Evolutionary conservation across 2,113 vertebrate species (phyloP).

Genomic region (Zosterops lateralis): DNA sequence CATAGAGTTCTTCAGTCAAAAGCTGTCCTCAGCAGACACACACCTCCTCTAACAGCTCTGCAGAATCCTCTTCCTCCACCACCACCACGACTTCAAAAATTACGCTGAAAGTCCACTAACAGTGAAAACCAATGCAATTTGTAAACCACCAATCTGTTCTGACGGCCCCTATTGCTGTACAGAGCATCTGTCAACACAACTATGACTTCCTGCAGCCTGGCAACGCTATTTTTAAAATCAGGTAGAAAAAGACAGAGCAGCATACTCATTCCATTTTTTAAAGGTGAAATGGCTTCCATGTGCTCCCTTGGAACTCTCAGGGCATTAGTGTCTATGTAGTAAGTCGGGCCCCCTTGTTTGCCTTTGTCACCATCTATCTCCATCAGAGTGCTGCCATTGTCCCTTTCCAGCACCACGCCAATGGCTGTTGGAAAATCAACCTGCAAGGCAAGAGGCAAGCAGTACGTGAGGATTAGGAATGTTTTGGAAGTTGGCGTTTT

Average conservation of each 20-base stretch:
- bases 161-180: not conserved
- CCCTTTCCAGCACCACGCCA: conserved; percentile 90
- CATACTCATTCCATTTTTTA: conserved; percentile 99
- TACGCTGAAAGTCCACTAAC: not conserved
- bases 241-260: not conserved
- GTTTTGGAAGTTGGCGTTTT: not conserved
- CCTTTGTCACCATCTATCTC: conserved; percentile 94
- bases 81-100: not conserved
- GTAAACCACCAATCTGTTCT: not conserved
- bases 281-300: conserved; percentile 96
- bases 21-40: not conserved
- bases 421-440: conserved; percentile 98
- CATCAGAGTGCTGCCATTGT: conserved; percentile 93
- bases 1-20: not conserved
- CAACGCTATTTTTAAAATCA: not conserved
- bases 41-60: not conserved
- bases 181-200: not conserved
- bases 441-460: conserved; percentile 66
- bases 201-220: not conserved
- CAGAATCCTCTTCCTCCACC: not conserved
- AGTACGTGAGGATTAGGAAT: not conserved
- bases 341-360: conserved; percentile 91
- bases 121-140: not conserved
- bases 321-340: conserved; percentile 96
- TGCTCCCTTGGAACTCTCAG: conserved; percentile 92